A percentile compares a stretch with the other conserved stretches of the same genome.
Conservation (phyloP, 2,888 invertebrate genomes). For the Mantis religiosa region DNA sequence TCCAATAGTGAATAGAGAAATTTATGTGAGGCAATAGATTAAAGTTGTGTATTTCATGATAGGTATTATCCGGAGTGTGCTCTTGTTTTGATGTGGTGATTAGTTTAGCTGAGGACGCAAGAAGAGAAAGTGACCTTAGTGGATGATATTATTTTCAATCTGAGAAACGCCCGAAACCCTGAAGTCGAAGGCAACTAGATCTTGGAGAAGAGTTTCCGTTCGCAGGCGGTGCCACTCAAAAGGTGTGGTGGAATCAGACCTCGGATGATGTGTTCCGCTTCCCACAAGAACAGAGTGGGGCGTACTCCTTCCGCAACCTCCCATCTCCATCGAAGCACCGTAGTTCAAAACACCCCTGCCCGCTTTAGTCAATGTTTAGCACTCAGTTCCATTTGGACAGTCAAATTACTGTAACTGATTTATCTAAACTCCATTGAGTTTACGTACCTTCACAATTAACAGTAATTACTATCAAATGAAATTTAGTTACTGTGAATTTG, state of each 20-base stretch:
- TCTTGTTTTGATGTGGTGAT: no score
- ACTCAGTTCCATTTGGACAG: background rate
- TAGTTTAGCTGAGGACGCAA: background rate
- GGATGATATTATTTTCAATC: background rate
- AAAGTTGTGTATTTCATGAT: no score
- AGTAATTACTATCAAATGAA: no score
- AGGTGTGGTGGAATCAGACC: background rate
- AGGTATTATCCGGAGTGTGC: no score
- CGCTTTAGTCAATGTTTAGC: background rate
- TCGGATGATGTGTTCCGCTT: background rate
- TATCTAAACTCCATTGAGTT: no score
- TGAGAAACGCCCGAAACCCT: background rate
- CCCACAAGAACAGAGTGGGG: background rate
- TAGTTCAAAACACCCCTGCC: background rate
- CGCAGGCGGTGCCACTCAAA: background rate
- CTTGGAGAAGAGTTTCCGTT: background rate
- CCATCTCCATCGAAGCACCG: no score
- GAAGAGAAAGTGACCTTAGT: background rate
- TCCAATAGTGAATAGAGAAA: no score
- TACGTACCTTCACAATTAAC: no score
- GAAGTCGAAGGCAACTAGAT: background rate
- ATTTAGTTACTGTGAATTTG: no score
- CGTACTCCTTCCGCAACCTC: background rate
- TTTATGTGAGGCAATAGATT: no score
- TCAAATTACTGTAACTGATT: background rate